Percentiles rank a stretch among this genome's conserved stretches.
These are phyloP conservation scores for Hybos culiciformis DNA, from an alignment of 2,888 invertebrate genomes.

Conservation along the genomic window DNA sequence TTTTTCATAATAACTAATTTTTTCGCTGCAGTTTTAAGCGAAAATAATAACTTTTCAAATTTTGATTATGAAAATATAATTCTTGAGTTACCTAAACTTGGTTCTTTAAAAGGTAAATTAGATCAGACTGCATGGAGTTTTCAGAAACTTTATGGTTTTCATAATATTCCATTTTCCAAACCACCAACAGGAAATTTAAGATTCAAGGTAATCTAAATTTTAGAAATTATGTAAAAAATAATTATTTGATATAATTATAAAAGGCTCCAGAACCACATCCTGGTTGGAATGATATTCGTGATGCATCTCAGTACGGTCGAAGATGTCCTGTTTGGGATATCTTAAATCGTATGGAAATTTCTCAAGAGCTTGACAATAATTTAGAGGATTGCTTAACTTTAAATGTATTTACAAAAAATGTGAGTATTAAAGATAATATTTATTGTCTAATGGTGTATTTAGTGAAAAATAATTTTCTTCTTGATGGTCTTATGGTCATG, in stretches of 20 bases:
- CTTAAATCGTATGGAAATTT: slow-evolving; percentile 15
- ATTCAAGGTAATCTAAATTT: slow-evolving; percentile 11
- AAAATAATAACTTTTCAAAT: no score
- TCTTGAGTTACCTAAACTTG: slow-evolving; percentile 16
- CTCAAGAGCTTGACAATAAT: slow-evolving; percentile 20
- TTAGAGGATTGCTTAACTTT: slow-evolving; percentile 33
- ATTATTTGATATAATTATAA: slow-evolving; percentile 1
- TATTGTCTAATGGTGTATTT: no score
- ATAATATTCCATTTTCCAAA: slow-evolving; percentile 14
- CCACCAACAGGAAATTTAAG: slow-evolving; percentile 11
- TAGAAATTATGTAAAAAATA: no score
- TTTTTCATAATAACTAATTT: no score
- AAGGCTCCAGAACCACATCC: slow-evolving; percentile 24
- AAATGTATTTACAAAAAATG: slow-evolving; percentile 31
- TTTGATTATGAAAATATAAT: slow-evolving; percentile 8
- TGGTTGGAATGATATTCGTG: slow-evolving; percentile 24
- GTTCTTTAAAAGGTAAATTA: slow-evolving; percentile 9
- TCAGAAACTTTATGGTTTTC: slow-evolving; percentile 12
- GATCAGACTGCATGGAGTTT: slow-evolving; percentile 13
- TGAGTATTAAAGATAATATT: slow-evolving; percentile 15
- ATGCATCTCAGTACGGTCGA: slow-evolving; percentile 25
- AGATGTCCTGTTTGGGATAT: slow-evolving; percentile 28
- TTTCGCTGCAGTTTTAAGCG: no score
- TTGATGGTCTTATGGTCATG: no score
- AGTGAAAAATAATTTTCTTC: no score